Base-by-base conservation (phyloP, 2,113 vertebrate species). In the Coregonus clupeaformis region DNA sequence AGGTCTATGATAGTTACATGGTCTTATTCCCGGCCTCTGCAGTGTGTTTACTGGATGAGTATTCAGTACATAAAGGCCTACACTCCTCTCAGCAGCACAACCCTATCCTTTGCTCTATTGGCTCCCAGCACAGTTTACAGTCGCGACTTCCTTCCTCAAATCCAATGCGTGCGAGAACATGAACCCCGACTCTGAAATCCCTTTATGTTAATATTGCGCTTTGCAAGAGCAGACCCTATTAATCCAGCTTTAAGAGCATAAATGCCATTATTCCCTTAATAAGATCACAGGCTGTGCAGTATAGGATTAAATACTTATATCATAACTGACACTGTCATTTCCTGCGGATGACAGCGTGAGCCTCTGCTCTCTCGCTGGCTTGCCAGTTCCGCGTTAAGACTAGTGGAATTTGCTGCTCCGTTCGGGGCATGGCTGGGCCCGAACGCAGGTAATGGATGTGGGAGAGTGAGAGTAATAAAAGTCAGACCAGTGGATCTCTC, bases 301-400 rank as follows among this genome's bases (percentile, higher is more conserved):
- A 92, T 88, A 82, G 92, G 93, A 93, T 94, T 94, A 92, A 92
- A 92, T 90, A 89, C 92, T 94, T 92, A 92, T 89, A 93, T 91
- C 90, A 90, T 90, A 93, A 93, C 91, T 90, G 90, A 90, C 90
- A 84, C 88, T 89, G 91, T 91, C 88, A 92, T 89, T 92, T 91
- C 88, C 89, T 60, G 80, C 74, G 87, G 89, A 91, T 88, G 84
- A 89, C 84, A 84, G 87, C 82, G 75, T 52, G 71, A 42, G 82
- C 84, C 86, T 76, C 78, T 87, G 78, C 88, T 85, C 86, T 83
- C 73, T 52, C 49, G 4, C 49, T 18, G 49, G 85, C 81, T 84
- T 89, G 87, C 88, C 90, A 89, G 89, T 91, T 92, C 89, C 88
- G 86, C 89, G 82, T 92, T 92, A 88, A 86, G 84, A 83, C 87